Evolutionary conservation across 2,113 vertebrate genomes (phyloP), one percentile per base, ranked within the genome.

Genomic region (Macroglossus sobrinus): DNA sequence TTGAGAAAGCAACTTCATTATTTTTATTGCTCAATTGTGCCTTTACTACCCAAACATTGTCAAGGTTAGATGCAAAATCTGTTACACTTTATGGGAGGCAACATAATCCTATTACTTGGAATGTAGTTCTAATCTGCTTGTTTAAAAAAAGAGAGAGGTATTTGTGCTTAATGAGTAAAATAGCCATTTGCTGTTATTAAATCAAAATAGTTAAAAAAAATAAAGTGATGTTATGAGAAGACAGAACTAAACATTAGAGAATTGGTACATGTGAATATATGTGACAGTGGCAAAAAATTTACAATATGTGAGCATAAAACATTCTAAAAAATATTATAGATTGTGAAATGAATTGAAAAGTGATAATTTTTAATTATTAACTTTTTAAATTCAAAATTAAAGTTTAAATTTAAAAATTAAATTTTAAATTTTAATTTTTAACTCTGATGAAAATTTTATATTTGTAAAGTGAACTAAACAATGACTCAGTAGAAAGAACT

Each of bases 141-240:
- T 47, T 40, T 40, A 72, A 55, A 63, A 63, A 89, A 85, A 79
- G 28, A n/a, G 9, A 87, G 11, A 40, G 12, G 63, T 75, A 47
- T 64, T 75, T 80, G 24, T 47, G 30, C 35, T 24, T 40, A 69
- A 33, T 66, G 21, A 75, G 16, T 61, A 94, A 82, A 93, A 69
- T 7, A 24, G 13, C 61, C 35, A 89, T 59, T 93, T 95, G 26
- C 9, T 4, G 76, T 53, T 78, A 90, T 80, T 61, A 95, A 92
- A 79, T 95, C 18, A 55, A n/a, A 87, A 61, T 38, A 5, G 7
- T 84, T 91, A 84, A 95, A 95, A 95, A 95, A 89, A 68, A 47
- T 63, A 59, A 74, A 93, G 43, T 43, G 53, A 85, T 72, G 3
- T 33, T 72, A 7, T 24, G 53, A 57, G 61, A 95, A 87, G 30